A percentile compares a stretch with the other conserved stretches of the same genome.
Evolutionary conservation across 2,113 vertebrate genomes (phyloP).

Genomic region (Prietella phreatophila): DNA sequence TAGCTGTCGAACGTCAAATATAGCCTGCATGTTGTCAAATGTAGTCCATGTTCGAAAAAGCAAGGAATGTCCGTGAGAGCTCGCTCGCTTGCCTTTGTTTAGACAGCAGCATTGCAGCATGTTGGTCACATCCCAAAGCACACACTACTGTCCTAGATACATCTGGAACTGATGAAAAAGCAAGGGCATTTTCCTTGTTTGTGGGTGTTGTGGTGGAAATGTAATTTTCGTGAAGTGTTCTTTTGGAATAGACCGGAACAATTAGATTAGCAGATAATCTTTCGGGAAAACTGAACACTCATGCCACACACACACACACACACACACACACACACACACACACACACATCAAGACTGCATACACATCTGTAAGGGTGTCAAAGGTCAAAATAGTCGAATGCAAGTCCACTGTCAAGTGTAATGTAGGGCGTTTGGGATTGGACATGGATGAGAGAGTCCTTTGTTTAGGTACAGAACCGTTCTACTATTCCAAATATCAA

Average conservation of each 20-base stretch:
- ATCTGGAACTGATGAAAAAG: conserved; percentile 8
- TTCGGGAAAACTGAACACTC: neutral
- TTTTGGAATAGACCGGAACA: neutral
- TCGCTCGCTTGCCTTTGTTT: conserved; percentile 41
- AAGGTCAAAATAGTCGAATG: neutral
- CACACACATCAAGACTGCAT: neutral
- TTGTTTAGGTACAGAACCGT: conserved; percentile 6
- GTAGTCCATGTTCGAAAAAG: conserved; percentile 3
- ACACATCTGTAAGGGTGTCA: neutral
- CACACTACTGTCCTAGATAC: conserved; percentile 9
- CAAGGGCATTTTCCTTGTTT: neutral
- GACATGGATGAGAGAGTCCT: neutral
- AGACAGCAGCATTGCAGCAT: conserved; percentile 16
- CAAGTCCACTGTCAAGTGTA: neutral
- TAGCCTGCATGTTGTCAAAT: neutral
- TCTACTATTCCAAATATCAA: neutral
- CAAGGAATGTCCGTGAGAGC: neutral
- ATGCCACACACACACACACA: too few species aligned
- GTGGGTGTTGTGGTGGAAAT: neutral
- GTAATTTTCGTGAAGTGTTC: neutral
- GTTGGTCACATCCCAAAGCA: conserved; percentile 13
- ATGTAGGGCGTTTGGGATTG: neutral
- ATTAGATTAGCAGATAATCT: neutral
- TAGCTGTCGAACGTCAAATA: neutral
- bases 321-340: neutral